phyloP scores from a whole-genome alignment of 2,797 vertebrate species.

The Menidia menidia region DNA sequence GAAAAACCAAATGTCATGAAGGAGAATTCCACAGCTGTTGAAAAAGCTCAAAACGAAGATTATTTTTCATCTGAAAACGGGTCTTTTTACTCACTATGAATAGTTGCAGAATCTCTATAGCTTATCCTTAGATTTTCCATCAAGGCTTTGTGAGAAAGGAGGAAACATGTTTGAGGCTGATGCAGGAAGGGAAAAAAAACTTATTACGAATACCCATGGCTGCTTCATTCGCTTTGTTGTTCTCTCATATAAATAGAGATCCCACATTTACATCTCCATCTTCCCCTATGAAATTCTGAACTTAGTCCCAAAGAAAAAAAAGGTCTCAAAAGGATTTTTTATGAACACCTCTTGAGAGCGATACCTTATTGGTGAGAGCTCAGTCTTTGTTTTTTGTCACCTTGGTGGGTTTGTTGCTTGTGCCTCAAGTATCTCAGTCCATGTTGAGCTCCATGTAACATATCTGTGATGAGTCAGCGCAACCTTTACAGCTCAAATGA shows the following conservation, averaged over 20 bases:
- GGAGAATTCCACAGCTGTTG: slow-evolving; percentile 32
- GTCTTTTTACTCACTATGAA: slow-evolving; percentile 45
- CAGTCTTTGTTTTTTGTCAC: slow-evolving; percentile 63
- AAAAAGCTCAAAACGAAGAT: background rate
- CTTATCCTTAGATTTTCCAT: slow-evolving; percentile 38
- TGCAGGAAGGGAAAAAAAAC: slow-evolving; percentile 52
- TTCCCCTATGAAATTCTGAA: slow-evolving; percentile 63
- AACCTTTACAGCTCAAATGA: slow-evolving; percentile 53
- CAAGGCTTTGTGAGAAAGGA: slow-evolving; percentile 30
- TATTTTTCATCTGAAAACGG: slow-evolving; percentile 55
- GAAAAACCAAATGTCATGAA: slow-evolving; percentile 40
- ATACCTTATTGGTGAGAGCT: slow-evolving; percentile 58
- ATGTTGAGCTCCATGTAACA: slow-evolving; percentile 36
- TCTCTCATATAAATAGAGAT: slow-evolving; percentile 48
- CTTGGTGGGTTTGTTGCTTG: slow-evolving; percentile 57
- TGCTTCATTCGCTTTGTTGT: slow-evolving; percentile 34
- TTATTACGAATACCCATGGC: slow-evolving; percentile 69
- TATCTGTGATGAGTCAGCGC: slow-evolving; percentile 49
- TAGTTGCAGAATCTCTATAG: slow-evolving; percentile 36
- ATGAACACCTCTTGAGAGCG: slow-evolving; percentile 57
- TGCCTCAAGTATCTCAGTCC: slow-evolving; percentile 46
- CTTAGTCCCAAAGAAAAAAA: slow-evolving; percentile 51
- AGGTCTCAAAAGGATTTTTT: slow-evolving; percentile 58
- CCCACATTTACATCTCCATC: slow-evolving; percentile 43
- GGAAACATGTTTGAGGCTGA: slow-evolving; percentile 48